Evolutionary conservation across 2,797 vertebrate genomes (phyloP).

Genomic region (Bucorvus abyssinicus): DNA sequence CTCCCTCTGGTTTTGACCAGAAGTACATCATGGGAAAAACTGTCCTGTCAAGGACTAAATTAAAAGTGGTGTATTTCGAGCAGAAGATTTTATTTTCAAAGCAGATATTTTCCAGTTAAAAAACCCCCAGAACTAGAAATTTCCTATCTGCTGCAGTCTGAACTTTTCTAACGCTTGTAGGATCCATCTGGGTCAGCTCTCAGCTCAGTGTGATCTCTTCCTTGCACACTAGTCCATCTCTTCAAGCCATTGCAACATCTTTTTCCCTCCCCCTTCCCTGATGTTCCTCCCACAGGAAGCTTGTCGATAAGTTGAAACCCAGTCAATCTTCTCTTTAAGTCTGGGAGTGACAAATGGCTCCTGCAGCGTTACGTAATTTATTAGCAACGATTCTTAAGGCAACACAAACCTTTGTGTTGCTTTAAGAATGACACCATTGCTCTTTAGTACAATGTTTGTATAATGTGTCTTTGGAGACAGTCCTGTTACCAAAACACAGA

Average conservation of each 20-base stretch:
- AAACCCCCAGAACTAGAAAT: background rate
- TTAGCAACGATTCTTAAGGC: too few species aligned
- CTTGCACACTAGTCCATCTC: background rate
- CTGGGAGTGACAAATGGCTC: background rate
- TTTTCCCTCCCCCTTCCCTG: too few species aligned
- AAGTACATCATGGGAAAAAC: background rate
- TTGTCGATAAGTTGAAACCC: background rate
- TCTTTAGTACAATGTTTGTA: background rate
- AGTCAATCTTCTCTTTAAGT: background rate
- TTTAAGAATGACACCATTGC: background rate
- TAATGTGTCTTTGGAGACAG: background rate
- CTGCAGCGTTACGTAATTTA: background rate
- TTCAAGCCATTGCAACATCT: background rate
- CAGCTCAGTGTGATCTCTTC: background rate
- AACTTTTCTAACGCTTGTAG: background rate
- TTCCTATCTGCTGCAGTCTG: background rate
- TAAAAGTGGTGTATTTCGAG: background rate
- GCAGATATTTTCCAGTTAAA: background rate
- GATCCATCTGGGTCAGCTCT: background rate
- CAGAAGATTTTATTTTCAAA: background rate
- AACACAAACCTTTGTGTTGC: background rate
- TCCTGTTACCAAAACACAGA: background rate
- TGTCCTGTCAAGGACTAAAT: background rate
- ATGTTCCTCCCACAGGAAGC: background rate
- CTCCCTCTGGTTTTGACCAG: background rate